Conservation (phyloP, 2,113 vertebrate species). For the Lanius ludovicianus region DNA sequence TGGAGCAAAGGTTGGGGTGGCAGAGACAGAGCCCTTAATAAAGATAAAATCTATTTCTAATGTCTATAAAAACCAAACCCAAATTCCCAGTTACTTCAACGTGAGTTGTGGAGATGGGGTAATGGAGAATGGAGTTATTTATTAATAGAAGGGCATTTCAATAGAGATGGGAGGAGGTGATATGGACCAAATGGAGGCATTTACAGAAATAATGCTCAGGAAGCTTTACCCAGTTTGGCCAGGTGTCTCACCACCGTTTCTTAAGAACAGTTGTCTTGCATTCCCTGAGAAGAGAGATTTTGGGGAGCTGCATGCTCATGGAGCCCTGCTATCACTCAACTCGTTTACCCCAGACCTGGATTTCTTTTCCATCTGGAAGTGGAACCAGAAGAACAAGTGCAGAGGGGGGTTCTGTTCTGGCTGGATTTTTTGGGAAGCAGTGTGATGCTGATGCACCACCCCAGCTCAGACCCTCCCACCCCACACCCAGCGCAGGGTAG, state of each 20-base stretch:
- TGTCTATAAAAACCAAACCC: conserved; percentile 70
- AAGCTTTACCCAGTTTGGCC: conserved; percentile 17
- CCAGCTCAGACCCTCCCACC: background rate
- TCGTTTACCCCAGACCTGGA: background rate
- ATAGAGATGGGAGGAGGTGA: conserved; percentile 52
- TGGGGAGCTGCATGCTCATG: background rate
- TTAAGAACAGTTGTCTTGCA: background rate
- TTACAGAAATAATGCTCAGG: conserved; percentile 47
- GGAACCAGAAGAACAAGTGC: background rate
- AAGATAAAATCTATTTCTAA: conserved; percentile 74
- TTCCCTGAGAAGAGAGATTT: background rate
- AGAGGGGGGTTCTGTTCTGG: background rate
- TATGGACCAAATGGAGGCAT: conserved; percentile 55
- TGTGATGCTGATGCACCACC: background rate
- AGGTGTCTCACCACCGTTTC: background rate
- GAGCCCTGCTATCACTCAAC: background rate
- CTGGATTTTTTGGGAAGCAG: background rate
- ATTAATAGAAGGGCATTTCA: conserved; percentile 75
- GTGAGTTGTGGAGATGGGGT: conserved; percentile 38
- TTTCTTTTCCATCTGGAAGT: background rate
- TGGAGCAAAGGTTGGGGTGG: conserved; percentile 38
- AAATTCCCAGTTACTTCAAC: conserved; percentile 65
- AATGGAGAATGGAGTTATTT: conserved; percentile 70
- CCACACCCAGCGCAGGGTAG: background rate
- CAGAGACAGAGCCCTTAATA: conserved; percentile 37